Evolutionary conservation across 53 echinoderm and acorn worm species (phyloP).

Genomic region (Patiria pectinifera): DNA sequence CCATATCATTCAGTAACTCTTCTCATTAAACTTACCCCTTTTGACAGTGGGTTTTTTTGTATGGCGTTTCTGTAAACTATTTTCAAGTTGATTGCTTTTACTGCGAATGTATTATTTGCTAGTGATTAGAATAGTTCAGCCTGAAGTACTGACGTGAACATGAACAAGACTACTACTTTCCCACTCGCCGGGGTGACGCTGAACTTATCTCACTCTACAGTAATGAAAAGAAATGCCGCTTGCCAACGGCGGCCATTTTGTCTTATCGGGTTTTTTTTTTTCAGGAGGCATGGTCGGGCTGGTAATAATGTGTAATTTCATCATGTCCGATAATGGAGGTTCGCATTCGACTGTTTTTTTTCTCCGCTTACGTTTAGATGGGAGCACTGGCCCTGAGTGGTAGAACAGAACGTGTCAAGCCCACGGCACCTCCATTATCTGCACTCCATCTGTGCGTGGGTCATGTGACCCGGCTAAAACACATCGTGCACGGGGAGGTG

Average conservation of each 20-base stretch:
- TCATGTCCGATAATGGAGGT: slow-evolving; percentile 8
- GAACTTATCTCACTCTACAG: not conserved
- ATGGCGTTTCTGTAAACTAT: too few relatives aligned
- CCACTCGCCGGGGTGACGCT: not conserved
- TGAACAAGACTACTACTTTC: too few relatives aligned
- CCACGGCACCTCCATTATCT: slow-evolving; percentile 26
- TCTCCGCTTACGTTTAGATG: not conserved
- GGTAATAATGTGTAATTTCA: slow-evolving; percentile 11
- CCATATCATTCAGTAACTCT: too few relatives aligned
- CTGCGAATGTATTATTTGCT: too few relatives aligned
- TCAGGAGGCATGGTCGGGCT: not conserved
- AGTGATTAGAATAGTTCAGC: too few relatives aligned
- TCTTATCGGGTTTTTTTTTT: not conserved
- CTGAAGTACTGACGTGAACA: too few relatives aligned
- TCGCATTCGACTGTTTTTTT: not conserved
- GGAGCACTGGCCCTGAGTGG: not conserved
- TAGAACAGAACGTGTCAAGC: slow-evolving; percentile 5
- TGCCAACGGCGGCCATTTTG: not conserved
- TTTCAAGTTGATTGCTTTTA: too few relatives aligned
- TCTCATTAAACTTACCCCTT: too few relatives aligned
- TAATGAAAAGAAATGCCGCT: not conserved
- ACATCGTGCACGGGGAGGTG: not conserved
- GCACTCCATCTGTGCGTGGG: not conserved
- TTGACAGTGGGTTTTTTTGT: too few relatives aligned
- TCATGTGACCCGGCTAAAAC: slow-evolving; percentile 10